Conservation (phyloP, 2,888 invertebrate genomes). For the Frankliniella fusca region DNA sequence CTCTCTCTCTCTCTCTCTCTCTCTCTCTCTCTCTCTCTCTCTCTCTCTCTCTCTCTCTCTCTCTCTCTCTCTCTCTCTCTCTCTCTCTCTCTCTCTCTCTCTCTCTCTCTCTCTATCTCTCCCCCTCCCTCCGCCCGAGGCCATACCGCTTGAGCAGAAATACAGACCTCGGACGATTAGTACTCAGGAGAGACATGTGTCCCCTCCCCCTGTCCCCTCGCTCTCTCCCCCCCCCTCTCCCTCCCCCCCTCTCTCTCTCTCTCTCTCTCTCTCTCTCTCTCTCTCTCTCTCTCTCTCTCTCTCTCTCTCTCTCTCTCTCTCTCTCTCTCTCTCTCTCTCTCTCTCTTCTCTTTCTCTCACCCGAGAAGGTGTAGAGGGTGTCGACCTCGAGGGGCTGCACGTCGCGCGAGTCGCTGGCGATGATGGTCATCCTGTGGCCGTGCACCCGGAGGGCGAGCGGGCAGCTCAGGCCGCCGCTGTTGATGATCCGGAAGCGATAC, state of each 20-base stretch:
- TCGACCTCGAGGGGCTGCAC: conserved; percentile 42
- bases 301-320: too few species aligned
- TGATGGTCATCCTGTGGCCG: conserved; percentile 44
- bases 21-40: too few species aligned
- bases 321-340: too few species aligned
- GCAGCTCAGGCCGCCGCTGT: conserved; percentile 45
- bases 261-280: neutral
- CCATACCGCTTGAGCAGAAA: neutral
- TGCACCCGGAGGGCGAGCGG: conserved; percentile 45
- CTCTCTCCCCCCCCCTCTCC: neutral
- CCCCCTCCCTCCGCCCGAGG: neutral
- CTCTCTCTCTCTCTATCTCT: conserved; percentile 14
- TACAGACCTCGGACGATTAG: too few species aligned
- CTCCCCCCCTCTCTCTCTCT: neutral
- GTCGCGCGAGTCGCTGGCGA: conserved; percentile 45
- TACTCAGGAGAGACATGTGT: too few species aligned
- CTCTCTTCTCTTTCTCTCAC: too few species aligned
- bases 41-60: too few species aligned
- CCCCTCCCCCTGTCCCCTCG: neutral
- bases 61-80: too few species aligned
- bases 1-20: too few species aligned
- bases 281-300: too few species aligned
- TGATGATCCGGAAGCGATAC: conserved; percentile 47
- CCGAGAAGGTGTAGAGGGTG: conserved; percentile 45
- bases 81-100: conserved; percentile 18